phyloP scores from a whole-genome alignment of 2,797 vertebrate species.

The Peromyscus aztecus region DNA sequence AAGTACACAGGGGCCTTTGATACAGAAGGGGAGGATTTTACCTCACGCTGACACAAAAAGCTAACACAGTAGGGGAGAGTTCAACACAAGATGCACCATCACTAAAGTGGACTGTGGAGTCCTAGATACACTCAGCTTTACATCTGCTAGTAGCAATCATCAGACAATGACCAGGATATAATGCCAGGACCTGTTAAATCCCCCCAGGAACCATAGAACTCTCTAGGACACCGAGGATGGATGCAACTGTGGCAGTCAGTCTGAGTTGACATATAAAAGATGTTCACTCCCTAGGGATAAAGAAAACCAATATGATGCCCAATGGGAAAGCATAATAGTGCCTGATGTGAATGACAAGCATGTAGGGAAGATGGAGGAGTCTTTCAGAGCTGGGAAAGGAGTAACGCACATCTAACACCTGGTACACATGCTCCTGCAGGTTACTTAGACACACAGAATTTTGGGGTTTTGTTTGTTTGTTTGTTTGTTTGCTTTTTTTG shows the following conservation, averaged over 20 bases:
- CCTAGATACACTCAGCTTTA: background rate
- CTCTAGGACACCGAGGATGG: background rate
- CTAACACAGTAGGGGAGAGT: background rate
- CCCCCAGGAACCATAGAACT: background rate
- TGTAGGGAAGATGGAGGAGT: background rate
- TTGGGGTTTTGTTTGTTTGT: background rate
- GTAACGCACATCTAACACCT: background rate
- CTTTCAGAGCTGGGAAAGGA: background rate
- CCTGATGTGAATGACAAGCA: background rate
- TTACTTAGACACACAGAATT: background rate
- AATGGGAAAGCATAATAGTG: background rate
- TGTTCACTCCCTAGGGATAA: background rate
- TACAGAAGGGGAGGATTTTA: background rate
- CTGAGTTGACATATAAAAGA: background rate
- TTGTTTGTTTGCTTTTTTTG: background rate
- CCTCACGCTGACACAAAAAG: background rate
- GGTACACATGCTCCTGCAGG: background rate
- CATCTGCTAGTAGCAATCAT: background rate
- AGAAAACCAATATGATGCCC: background rate
- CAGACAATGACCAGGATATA: background rate
- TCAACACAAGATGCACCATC: background rate
- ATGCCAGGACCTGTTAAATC: background rate
- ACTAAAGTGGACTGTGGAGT: background rate
- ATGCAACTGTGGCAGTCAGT: background rate
- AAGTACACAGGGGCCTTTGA: background rate